Conservation (phyloP, 2,888 invertebrate species). For the Leptopilina syphax region DNA sequence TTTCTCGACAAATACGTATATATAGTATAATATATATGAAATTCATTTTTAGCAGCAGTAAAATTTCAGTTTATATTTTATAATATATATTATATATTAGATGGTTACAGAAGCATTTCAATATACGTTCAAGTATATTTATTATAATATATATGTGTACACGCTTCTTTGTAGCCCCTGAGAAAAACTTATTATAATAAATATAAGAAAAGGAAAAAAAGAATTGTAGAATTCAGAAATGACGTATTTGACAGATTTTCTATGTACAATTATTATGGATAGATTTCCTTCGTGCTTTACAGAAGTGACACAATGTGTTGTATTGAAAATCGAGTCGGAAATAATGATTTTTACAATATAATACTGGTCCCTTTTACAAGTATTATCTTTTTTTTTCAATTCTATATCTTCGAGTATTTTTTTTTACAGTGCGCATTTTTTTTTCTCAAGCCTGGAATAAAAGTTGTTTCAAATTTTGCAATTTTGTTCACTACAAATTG, state of each 20-base stretch:
- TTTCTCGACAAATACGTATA: conserved; percentile 26
- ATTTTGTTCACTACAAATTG: too few relatives aligned
- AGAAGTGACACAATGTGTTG: background rate
- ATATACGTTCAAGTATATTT: background rate
- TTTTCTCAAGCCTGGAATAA: conserved; percentile 46
- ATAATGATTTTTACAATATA: conserved; percentile 55
- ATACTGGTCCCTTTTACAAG: conserved; percentile 68
- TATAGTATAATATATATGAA: background rate
- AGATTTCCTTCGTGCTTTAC: background rate
- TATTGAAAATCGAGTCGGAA: conserved; percentile 47
- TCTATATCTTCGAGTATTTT: conserved; percentile 41
- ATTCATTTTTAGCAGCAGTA: too few relatives aligned
- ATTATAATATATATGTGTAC: background rate
- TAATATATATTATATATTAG: conserved; percentile 21
- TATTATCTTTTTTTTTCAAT: conserved; percentile 56
- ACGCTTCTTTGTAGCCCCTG: background rate
- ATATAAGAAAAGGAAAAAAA: background rate
- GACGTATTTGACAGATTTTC: conserved; percentile 26
- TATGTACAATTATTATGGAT: too few relatives aligned
- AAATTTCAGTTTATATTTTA: background rate
- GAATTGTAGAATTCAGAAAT: conserved; percentile 18
- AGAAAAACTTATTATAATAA: background rate
- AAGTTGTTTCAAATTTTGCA: conserved; percentile 33
- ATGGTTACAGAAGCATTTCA: conserved; percentile 7
- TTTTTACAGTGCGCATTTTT: conserved; percentile 27